Evolutionary conservation across 2,888 invertebrate species (phyloP), one percentile per base, ranked within the genome.

Genomic region (Drosophila longiperda): DNA sequence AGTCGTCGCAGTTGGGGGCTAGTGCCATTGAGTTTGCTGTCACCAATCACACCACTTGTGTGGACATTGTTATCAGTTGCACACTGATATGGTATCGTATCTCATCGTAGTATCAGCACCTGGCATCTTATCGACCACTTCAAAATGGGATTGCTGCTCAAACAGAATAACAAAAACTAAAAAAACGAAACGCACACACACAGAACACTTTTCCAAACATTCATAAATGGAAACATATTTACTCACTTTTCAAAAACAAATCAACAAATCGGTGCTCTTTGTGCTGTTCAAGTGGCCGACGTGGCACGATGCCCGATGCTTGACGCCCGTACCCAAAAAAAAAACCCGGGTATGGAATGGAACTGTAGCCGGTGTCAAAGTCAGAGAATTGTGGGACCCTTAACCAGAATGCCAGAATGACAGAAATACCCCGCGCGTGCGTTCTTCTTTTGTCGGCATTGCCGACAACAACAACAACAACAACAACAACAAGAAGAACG

Each of bases 191-290:
- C 78, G 80, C 84, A 74, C 81, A 80, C 78, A 76, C 32, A 60
- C 15, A 45, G 23, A 67, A 70, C 71, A 70, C 40, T 78, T 86
- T 83, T 78, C 88, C 87, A 90, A 90, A 89, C 91, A 90, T 80
- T 82, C 79, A 90, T 81, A 90, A 91, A 90, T 90, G 91, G 91
- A 89, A 91, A 89, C 82, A 80, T 90, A 90, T 89, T 91, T 91
- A 89, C 90, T 90, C 84, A 90, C 90, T 89, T 91, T 80, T 85
- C 80, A 91, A 52, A 81, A 90, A 89, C 87, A 89, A 89, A 87
- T 84, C 89, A 89, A 89, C 87, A 90, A 87, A 87, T 87, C 90
- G 90, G 88, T 83, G 63, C 88, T 76, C 90, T 90, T 87, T 88
- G 89, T 87, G 89, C 26, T n/a, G 65, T 79, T 88, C 85, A 89